Base-by-base conservation (phyloP, 53 echinoderm and acorn worm genomes). In the Mesocentrotus franciscanus region DNA sequence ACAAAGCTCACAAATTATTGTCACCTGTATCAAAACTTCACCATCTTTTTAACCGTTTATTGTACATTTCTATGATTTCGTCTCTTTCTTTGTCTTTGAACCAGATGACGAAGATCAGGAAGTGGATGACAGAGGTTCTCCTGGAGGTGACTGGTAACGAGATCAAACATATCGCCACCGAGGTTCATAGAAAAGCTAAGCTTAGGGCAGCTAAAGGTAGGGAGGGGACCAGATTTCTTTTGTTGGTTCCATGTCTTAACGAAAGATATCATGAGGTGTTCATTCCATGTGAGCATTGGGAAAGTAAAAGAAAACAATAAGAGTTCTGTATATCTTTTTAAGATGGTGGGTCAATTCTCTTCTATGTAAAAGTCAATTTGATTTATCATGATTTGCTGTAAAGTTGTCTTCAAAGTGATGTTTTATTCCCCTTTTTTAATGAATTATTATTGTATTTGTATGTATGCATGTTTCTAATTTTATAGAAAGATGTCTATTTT, bases 121-220 rank as follows among this genome's bases (percentile, higher is more conserved):
- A 93, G 34, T 96, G 97, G 97, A 97, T 99, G 97, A 98, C 98
- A n/a, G 99, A 99, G 87, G 96, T 97, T 27, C 96, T 99, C 0
- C 95, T 99, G 9, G 95, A 96, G 49, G 98, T 98, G 26, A 99
- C 99, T 1, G 74, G 92, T 14, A 90, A 95, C 17, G 99, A 99
- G 87, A 96, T 99, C 11, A 27, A 95, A 56, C 14, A 33, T 11
- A 85, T 99, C 0, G 97, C 98, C 9, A 94, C 94, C 3, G 99
- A 99, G 92, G 99, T 99, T 32, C 95, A 97, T 92, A 96, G 97
- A 85, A 97, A 97, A 90, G 98, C 97, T 49, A 96, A 96, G 91
- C 26, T 62, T 0, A 98, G 95, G 60, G 95, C 94, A 1, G 96
- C 95, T 35, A 96, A 98, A 97, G 98, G 98, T 98, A 98, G 95